Evolutionary conservation across 2,113 vertebrate genomes (phyloP).

Genomic region (Cyprinodon brontotheroides): DNA sequence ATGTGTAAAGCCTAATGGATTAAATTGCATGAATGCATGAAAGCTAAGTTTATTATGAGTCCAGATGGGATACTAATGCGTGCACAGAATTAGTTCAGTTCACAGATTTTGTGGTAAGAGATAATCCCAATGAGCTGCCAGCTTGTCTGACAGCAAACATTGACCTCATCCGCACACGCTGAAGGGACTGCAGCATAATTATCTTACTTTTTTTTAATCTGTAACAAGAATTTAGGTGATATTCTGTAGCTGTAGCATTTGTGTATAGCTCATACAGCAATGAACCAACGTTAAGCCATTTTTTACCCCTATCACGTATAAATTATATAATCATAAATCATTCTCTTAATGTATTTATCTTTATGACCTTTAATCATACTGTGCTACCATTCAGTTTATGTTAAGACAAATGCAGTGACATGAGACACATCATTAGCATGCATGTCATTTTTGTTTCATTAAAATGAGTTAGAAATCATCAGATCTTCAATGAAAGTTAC

Average conservation of each 20-base stretch:
- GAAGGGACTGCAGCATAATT: background rate
- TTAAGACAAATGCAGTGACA: no score
- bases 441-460: no score
- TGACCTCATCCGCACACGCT: constrained; percentile 16
- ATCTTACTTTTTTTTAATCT: background rate
- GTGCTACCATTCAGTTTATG: no score
- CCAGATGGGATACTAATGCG: constrained; percentile 30
- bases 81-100: constrained; percentile 11
- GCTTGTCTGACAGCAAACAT: constrained; percentile 36
- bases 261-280: background rate
- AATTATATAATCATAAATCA: no score
- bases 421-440: no score
- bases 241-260: background rate
- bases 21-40: constrained; percentile 13
- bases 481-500: no score
- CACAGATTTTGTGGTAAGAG: constrained; percentile 8
- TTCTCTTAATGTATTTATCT: no score
- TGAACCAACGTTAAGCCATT: background rate
- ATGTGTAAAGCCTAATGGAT: constrained; percentile 10
- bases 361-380: no score
- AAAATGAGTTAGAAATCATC: no score
- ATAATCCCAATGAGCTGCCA: constrained; percentile 33
- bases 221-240: background rate
- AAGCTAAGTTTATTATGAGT: constrained; percentile 12
- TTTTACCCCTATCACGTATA: no score